Conservation (phyloP, 2,113 vertebrate species). For the Oenanthe melanoleuca region DNA sequence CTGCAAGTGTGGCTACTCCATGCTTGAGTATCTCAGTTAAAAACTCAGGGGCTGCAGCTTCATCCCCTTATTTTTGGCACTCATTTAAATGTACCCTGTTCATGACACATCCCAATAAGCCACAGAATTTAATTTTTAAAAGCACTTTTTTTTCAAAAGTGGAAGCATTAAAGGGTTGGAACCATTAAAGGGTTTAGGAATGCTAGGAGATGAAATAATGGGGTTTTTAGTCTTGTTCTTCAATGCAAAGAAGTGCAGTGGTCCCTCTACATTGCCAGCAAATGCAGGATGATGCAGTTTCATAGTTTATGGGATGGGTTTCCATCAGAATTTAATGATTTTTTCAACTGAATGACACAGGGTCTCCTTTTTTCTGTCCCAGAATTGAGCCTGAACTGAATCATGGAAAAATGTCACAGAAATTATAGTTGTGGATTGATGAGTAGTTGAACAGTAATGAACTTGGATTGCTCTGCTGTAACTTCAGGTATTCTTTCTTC, state of each 20-base stretch:
- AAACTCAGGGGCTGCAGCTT: background rate
- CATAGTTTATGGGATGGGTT: background rate
- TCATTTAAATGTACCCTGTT: background rate
- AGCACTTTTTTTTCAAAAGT: background rate
- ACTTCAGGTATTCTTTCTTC: background rate
- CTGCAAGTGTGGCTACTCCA: background rate
- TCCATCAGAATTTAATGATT: background rate
- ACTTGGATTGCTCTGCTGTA: background rate
- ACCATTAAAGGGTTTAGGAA: background rate
- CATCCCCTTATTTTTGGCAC: background rate
- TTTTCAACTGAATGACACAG: background rate
- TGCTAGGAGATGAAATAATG: background rate
- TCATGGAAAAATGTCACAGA: background rate
- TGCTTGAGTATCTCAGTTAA: background rate
- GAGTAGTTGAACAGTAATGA: background rate
- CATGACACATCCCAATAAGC: background rate
- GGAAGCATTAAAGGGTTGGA: background rate
- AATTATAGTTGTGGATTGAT: background rate
- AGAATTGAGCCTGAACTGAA: background rate
- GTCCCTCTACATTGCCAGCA: background rate
- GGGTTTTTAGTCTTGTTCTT: background rate
- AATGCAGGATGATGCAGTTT: background rate
- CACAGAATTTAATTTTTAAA: background rate
- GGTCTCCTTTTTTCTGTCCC: background rate
- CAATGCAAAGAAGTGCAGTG: background rate